Evolutionary conservation across 2,113 vertebrate genomes (phyloP).

Genomic region (Cardinalis cardinalis): DNA sequence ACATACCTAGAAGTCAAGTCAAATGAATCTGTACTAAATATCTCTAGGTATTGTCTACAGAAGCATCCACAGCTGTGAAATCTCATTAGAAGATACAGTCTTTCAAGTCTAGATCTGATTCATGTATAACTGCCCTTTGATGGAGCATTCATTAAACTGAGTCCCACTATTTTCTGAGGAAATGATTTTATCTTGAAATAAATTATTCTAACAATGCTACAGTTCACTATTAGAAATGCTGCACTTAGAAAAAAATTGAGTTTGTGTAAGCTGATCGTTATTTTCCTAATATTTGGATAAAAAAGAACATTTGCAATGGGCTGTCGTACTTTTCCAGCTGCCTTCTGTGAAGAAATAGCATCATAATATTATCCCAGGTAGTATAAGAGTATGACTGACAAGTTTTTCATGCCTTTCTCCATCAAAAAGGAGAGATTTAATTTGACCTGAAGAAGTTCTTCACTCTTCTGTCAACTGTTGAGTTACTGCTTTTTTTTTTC

Average conservation of each 20-base stretch:
- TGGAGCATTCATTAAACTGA: not conserved
- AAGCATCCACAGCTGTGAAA: not conserved
- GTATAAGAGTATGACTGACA: not conserved
- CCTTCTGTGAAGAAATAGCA: not conserved
- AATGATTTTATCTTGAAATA: not conserved
- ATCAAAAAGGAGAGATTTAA: not conserved
- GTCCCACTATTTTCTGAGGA: not conserved
- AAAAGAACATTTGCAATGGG: not conserved
- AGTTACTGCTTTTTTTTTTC: fast-evolving
- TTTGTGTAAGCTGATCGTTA: not conserved
- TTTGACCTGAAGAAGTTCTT: not conserved
- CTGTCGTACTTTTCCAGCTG: not conserved
- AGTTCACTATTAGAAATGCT: not conserved
- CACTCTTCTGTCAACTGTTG: not conserved
- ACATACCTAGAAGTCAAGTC: not conserved
- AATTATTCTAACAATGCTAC: not conserved
- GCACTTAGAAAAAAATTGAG: not conserved
- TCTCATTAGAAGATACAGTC: not conserved
- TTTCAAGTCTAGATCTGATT: not conserved
- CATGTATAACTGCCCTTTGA: not conserved
- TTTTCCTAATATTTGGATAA: not conserved
- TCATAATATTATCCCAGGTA: not conserved
- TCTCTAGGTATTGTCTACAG: not conserved
- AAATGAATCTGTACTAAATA: not conserved
- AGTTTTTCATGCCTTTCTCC: not conserved